These are phyloP conservation scores for Todiramphus chloris DNA, from an alignment of 2,113 vertebrate species.

Conservation along the genomic window DNA sequence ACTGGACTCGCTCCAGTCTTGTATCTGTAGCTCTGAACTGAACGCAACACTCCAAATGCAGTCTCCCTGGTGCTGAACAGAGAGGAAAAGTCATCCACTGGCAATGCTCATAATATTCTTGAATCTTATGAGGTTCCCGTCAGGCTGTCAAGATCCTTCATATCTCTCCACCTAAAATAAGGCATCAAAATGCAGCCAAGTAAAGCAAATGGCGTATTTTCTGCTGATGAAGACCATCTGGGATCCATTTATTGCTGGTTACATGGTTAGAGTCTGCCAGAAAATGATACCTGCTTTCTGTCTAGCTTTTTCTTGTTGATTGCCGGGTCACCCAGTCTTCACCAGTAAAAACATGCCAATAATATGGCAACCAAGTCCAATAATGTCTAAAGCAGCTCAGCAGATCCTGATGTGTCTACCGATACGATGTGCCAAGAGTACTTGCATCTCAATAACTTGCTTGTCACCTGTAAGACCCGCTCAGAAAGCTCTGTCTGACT, in stretches of 20 bases:
- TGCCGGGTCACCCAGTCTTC: neutral
- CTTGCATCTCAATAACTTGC: neutral
- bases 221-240: conserved; percentile 36
- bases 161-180: conserved; percentile 32
- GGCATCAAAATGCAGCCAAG: conserved; percentile 6
- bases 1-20: neutral
- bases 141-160: conserved; percentile 18
- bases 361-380: neutral
- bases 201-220: conserved; percentile 45
- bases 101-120: neutral
- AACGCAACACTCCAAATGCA: neutral
- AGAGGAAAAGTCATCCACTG: neutral
- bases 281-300: conserved; percentile 33
- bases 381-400: neutral
- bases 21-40: neutral
- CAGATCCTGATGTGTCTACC: neutral
- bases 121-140: neutral
- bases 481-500: neutral
- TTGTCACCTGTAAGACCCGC: neutral
- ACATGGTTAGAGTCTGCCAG: neutral
- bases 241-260: conserved; percentile 7
- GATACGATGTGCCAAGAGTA: neutral
- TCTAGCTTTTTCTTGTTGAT: neutral
- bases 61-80: neutral
- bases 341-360: neutral